Evolutionary conservation across 2,888 invertebrate species (phyloP).

Genomic region (Copidosoma aretas): DNA sequence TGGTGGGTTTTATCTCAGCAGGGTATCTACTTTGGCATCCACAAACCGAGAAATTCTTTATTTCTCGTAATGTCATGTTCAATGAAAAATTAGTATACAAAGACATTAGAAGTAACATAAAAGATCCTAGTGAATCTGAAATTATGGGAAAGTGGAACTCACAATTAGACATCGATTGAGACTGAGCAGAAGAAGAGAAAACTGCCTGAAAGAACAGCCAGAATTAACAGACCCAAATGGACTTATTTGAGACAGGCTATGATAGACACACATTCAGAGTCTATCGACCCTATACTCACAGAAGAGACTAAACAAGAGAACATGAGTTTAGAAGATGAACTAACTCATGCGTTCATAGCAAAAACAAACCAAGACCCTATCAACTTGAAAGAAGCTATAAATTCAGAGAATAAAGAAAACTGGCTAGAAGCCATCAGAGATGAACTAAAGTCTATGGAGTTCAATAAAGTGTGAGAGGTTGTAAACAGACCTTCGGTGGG

Average conservation of each 20-base stretch:
- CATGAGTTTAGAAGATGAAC: background rate
- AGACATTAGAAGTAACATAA: background rate
- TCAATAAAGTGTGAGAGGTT: constrained; percentile 3
- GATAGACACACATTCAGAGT: background rate
- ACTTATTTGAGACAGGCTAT: background rate
- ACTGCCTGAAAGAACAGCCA: background rate
- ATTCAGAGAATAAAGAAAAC: background rate
- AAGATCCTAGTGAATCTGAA: background rate
- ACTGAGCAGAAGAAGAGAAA: background rate
- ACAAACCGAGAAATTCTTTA: background rate
- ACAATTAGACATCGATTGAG: background rate
- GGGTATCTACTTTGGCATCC: constrained; percentile 8
- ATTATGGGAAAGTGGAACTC: background rate
- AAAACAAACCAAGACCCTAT: background rate
- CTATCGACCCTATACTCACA: background rate
- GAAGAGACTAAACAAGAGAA: background rate
- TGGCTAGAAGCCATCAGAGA: background rate
- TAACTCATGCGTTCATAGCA: background rate
- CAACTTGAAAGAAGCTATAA: background rate
- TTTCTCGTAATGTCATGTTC: background rate
- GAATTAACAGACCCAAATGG: background rate
- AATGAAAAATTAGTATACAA: constrained; percentile 1
- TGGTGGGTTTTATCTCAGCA: background rate
- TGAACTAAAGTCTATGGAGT: constrained; percentile 1
- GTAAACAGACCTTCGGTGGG: background rate